Conservation (phyloP, 37 sponge, comb jelly and placozoan species). For the Bolinopsis microptera region DNA sequence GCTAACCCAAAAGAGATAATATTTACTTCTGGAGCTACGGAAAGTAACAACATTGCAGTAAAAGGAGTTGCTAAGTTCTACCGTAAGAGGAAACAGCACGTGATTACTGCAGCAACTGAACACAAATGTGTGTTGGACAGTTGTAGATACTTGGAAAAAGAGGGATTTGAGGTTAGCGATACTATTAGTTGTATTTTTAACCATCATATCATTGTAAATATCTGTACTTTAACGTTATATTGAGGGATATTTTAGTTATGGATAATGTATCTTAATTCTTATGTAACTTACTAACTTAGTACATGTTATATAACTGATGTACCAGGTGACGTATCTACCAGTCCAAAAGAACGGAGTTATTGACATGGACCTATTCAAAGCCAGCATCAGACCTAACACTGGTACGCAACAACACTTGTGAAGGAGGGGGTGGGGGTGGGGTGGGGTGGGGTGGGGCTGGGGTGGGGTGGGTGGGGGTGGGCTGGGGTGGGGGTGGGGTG, state of each 20-base stretch:
- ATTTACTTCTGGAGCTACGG: constrained; percentile 98
- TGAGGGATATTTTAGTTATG: too few species aligned
- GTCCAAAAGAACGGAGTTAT: constrained; percentile 88
- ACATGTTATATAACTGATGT: too few species aligned
- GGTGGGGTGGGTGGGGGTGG: too few species aligned
- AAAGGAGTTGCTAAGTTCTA: constrained; percentile 90
- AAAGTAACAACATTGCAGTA: constrained; percentile 97
- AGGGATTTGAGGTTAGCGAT: constrained; percentile 75
- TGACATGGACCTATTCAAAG: constrained; percentile 66
- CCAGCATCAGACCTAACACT: constrained; percentile 65
- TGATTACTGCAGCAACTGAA: constrained; percentile 96
- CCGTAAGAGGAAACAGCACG: constrained; percentile 88
- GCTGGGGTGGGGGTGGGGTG: too few species aligned
- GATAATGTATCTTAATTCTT: too few species aligned
- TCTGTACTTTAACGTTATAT: too few species aligned
- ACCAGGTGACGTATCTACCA: constrained; percentile 94
- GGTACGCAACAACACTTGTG: too few species aligned
- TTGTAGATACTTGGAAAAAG: constrained; percentile 87
- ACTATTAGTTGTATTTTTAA: too few species aligned
- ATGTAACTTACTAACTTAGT: too few species aligned
- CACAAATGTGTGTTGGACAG: constrained; percentile 99
- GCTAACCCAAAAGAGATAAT: constrained; percentile 92
- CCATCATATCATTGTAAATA: too few species aligned
- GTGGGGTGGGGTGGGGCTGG: too few species aligned
- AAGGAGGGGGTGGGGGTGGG: too few species aligned